Evolutionary conservation across 2,888 invertebrate genomes (phyloP), one percentile per base, ranked within the genome.

Genomic region (Himalopsyche tibetana): DNA sequence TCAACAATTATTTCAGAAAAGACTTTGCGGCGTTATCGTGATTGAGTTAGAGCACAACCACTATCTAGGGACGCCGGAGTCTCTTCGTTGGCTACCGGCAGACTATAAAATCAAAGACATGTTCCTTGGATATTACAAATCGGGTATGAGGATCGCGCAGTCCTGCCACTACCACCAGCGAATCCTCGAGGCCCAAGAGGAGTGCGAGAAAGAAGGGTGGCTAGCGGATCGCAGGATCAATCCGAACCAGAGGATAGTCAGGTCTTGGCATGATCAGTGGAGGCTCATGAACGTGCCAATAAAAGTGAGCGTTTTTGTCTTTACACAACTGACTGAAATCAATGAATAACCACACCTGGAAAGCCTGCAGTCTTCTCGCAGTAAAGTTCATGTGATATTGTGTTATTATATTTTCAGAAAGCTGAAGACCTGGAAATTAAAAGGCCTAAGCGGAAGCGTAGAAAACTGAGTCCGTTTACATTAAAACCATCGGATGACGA

Each of bases 91-190:
- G 63, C 63, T 63, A 8, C 63, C 63, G 1, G 63, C 63, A 19
- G 63, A 63, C 63, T 63, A 63, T 63, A 63, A 63, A 28, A 63
- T 63, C 63, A 63, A 63, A 63, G 63, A 63, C 63, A 63, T 63
- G 63, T 63, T 63, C 11, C 63, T 63, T 8, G 63, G 63, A 4
- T 63, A 63, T 11, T 63, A 63, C 11, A 63, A 63, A 28, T 63
- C 63, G 19, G 63, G 63, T 19, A 63, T 19, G 63, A 63, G 63
- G 8, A 63, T 63, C 0, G 63, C 63, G 9, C 19, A 63, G 63
- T 63, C 63, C 28, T 63, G 63, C 28, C 63, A 63, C 63, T 63
- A 63, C 28, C 63, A 63, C 15, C 63, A 19, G 15, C n/a, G 63
- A 8, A 63, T 63, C 19, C 63, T 63, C 9, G 28, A 63, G 19